phyloP scores from a whole-genome alignment of 1,140 invertebrate genomes.

The Temnothorax nylanderi region DNA sequence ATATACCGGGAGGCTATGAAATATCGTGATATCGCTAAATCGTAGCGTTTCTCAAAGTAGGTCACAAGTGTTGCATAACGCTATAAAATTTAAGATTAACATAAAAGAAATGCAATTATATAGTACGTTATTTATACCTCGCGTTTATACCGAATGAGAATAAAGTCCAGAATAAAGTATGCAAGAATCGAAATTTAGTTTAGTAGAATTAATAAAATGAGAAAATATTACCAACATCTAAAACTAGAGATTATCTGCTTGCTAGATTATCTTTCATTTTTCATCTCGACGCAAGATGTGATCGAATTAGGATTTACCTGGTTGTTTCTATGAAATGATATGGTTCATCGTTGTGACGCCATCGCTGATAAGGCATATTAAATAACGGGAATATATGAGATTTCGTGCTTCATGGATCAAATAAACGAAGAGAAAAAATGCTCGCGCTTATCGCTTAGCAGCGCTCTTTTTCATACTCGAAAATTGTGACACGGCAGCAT shows the following conservation, averaged over 20 bases:
- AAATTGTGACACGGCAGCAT: not conserved
- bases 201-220: too few relatives aligned
- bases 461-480: not conserved
- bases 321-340: conserved; percentile 61
- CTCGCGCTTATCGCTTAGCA: not conserved
- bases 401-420: conserved; percentile 52
- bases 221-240: not conserved
- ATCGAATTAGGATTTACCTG: conserved; percentile 33
- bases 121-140: not conserved
- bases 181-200: conserved; percentile 1
- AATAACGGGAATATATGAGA: conserved; percentile 57
- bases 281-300: not conserved
- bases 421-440: conserved; percentile 41
- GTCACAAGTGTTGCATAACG: not conserved
- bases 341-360: not conserved
- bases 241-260: too few relatives aligned
- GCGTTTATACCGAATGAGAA: not conserved
- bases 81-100: not conserved
- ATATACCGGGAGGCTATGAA: conserved; percentile 54
- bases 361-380: conserved; percentile 53
- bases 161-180: not conserved
- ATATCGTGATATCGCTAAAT: not conserved
- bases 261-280: not conserved
- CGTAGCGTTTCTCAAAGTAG: not conserved
- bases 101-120: not conserved